These are phyloP conservation scores for Phengaris arion DNA, from an alignment of 2,888 invertebrate genomes.

Conservation along the genomic window DNA sequence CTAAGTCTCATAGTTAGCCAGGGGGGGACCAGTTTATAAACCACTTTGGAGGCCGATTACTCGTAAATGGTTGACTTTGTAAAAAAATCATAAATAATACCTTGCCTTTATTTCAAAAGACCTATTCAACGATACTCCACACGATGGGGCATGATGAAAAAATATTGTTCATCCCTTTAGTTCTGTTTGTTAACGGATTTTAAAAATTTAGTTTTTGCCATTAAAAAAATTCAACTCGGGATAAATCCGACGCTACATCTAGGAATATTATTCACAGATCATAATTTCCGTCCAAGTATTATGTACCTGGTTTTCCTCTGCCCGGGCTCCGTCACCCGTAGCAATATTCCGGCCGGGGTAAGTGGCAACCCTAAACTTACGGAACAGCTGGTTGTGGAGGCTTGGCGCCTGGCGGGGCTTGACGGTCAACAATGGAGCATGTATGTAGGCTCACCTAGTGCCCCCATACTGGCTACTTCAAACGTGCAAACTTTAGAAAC, in stretches of 20 bases:
- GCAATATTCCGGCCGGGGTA: background rate
- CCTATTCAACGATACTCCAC: too few relatives aligned
- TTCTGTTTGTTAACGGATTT: background rate
- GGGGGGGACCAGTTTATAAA: too few relatives aligned
- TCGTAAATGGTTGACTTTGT: too few relatives aligned
- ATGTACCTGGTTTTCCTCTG: background rate
- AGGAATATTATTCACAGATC: background rate
- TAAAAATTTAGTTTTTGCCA: background rate
- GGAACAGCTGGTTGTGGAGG: background rate
- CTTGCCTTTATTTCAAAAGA: too few relatives aligned
- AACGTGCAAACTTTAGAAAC: background rate
- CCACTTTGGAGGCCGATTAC: too few relatives aligned
- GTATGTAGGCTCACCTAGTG: background rate
- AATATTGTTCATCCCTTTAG: too few relatives aligned
- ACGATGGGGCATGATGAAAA: too few relatives aligned
- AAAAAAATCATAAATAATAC: too few relatives aligned
- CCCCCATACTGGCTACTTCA: background rate
- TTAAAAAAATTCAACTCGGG: background rate
- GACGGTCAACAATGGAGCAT: background rate
- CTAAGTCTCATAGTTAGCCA: too few relatives aligned
- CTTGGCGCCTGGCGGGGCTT: background rate
- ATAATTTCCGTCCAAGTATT: too few relatives aligned
- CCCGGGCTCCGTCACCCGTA: background rate
- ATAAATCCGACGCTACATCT: background rate
- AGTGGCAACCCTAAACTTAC: background rate